A percentile compares a stretch with the other conserved stretches of the same genome.
Conservation (phyloP, 1,140 invertebrate genomes). For the Melanaphis sacchari region DNA sequence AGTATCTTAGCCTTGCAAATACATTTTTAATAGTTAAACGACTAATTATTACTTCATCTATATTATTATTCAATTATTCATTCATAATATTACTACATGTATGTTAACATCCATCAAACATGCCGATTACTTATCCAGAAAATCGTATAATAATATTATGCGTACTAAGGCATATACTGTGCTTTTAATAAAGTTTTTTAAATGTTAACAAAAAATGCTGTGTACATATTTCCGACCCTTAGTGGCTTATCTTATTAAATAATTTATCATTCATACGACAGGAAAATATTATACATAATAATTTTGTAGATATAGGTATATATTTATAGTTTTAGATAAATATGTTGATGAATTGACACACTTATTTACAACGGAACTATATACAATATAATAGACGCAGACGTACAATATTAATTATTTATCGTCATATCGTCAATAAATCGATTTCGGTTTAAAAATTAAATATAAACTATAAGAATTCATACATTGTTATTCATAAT, state of each 20-base stretch:
- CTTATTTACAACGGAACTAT: neutral
- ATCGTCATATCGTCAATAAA: neutral
- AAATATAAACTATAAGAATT: neutral
- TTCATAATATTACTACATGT: neutral
- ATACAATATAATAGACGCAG: neutral
- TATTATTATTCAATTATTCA: slow-evolving; percentile 15
- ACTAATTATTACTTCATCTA: neutral
- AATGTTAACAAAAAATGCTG: neutral
- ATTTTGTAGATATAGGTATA: neutral
- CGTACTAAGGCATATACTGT: neutral
- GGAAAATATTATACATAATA: neutral
- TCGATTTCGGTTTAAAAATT: neutral
- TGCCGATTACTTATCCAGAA: neutral
- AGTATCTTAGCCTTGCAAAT: neutral
- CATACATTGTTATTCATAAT: neutral
- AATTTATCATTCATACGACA: neutral
- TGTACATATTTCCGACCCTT: neutral
- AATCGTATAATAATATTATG: neutral
- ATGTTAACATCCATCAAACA: neutral
- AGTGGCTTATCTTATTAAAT: neutral
- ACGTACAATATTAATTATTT: slow-evolving; percentile 5
- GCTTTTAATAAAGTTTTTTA: neutral
- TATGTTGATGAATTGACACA: neutral
- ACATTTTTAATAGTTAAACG: neutral
- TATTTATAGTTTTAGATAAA: neutral